Conservation (phyloP, 2,113 vertebrate species). For the Holacanthus passer region DNA sequence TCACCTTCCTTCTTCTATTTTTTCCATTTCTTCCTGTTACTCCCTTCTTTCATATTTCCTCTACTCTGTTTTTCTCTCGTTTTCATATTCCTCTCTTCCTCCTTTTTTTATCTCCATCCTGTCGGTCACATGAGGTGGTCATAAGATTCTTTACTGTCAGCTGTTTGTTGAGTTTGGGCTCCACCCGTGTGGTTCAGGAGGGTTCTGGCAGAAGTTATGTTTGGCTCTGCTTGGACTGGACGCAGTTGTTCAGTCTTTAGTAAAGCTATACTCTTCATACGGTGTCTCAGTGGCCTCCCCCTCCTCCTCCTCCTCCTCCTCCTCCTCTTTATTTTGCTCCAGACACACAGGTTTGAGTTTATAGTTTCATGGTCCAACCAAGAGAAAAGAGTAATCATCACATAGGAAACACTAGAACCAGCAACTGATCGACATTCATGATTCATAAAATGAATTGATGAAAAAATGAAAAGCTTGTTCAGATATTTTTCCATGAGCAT, state of each 20-base stretch:
- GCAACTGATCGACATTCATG: too few relatives aligned
- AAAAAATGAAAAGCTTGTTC: too few relatives aligned
- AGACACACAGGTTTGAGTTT: too few relatives aligned
- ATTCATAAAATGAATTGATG: too few relatives aligned
- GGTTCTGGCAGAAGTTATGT: background rate
- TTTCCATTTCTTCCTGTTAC: background rate
- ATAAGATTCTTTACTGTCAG: background rate
- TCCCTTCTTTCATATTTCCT: background rate
- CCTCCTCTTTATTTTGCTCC: background rate
- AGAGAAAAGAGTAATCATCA: too few relatives aligned
- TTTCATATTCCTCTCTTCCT: background rate
- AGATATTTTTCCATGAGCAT: too few relatives aligned
- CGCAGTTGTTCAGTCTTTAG: background rate
- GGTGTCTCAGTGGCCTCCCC: background rate
- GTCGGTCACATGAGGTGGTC: too few relatives aligned
- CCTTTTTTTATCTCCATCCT: too few relatives aligned
- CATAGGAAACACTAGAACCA: too few relatives aligned
- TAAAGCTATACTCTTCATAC: background rate
- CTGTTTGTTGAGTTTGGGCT: background rate
- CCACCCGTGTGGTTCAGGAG: background rate
- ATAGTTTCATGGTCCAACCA: too few relatives aligned
- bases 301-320: background rate
- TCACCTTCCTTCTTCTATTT: background rate
- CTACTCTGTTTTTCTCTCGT: background rate
- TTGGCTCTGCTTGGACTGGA: conserved; percentile 3